phyloP scores from a whole-genome alignment of 2,113 vertebrate species.

The Syrmaticus mikado region DNA sequence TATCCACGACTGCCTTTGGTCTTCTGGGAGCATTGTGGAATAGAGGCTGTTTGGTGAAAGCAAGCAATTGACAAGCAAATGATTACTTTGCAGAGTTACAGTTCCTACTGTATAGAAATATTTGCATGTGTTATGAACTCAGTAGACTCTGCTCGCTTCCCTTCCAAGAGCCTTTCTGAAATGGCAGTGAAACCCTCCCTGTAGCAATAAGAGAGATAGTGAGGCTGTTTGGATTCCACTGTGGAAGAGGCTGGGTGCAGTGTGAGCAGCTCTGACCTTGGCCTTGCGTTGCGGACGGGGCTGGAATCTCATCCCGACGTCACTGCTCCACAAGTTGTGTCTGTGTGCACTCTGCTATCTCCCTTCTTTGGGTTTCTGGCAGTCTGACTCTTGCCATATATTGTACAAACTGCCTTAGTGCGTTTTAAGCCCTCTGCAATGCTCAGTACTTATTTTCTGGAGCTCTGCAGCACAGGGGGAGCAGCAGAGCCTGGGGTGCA shows the following conservation, averaged over 20 bases:
- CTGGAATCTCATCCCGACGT: slow-evolving; percentile 38
- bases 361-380: background rate
- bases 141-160: fast-evolving
- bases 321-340: slow-evolving; percentile 47
- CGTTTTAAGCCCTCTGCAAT: fast-evolving
- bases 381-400: background rate
- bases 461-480: background rate
- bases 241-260: background rate
- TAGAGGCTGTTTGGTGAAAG: background rate
- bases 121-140: background rate
- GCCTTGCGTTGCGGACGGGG: background rate
- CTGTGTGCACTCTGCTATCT: slow-evolving; percentile 5
- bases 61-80: background rate
- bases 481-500: background rate
- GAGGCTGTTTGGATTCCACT: slow-evolving; percentile 3
- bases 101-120: background rate
- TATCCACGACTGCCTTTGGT: background rate
- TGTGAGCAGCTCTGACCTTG: slow-evolving; percentile 43
- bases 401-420: background rate
- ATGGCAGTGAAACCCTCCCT: background rate
- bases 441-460: background rate
- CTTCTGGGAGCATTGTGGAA: background rate
- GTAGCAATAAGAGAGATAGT: background rate
- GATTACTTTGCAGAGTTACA: background rate
- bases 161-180: background rate